A percentile compares a stretch with the other conserved stretches of the same genome.
Evolutionary conservation across 2,888 invertebrate species (phyloP).

Genomic region (Ochropleura leucogaster): DNA sequence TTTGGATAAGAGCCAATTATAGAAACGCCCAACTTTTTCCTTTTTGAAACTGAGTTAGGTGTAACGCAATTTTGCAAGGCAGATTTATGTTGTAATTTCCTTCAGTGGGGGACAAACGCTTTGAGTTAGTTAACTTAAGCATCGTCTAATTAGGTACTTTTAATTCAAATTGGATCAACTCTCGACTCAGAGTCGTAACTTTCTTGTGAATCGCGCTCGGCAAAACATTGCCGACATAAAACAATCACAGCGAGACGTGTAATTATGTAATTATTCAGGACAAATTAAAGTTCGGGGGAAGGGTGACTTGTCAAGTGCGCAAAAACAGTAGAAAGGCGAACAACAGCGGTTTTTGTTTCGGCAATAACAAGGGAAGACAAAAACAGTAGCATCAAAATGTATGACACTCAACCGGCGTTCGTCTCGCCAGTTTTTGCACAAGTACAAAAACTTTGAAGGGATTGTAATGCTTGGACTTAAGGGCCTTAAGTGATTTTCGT

Average conservation of each 20-base stretch:
- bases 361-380: conserved; percentile 81
- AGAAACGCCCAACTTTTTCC: conserved; percentile 77
- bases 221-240: conserved; percentile 70
- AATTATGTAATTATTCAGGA: conserved; percentile 87
- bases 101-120: conserved; percentile 71
- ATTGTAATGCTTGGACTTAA: conserved; percentile 75
- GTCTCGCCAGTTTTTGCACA: conserved; percentile 76
- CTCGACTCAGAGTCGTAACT: conserved; percentile 64
- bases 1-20: conserved; percentile 86
- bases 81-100: conserved; percentile 83
- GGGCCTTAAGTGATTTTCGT: conserved; percentile 77
- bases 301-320: conserved; percentile 85
- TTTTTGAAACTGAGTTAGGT: conserved; percentile 77
- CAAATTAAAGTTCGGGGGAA: conserved; percentile 80
- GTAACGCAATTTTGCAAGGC: conserved; percentile 80
- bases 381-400: conserved; percentile 86
- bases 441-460: conserved; percentile 79
- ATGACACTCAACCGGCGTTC: conserved; percentile 81
- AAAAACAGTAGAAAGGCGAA: conserved; percentile 85
- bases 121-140: conserved; percentile 73
- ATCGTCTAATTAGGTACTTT: conserved; percentile 76
- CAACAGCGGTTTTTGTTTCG: conserved; percentile 83
- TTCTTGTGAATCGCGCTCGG: conserved; percentile 63
- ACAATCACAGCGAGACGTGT: conserved; percentile 76
- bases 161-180: conserved; percentile 75